Evolutionary conservation across 2,797 vertebrate genomes (phyloP), one percentile per base, ranked within the genome.

Genomic region (Toxotes lorentzi): DNA sequence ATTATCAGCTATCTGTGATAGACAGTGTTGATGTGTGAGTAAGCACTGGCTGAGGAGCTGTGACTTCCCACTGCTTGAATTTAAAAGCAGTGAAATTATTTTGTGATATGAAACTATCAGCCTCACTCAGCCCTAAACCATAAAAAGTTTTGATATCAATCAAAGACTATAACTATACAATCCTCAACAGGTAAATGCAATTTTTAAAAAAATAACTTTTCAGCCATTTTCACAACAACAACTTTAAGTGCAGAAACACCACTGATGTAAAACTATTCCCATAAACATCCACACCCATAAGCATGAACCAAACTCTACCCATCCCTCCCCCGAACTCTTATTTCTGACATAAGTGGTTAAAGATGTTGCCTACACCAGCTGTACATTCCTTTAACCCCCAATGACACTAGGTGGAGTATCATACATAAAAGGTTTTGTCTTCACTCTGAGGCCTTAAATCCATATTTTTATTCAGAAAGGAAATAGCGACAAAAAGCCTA

Each of bases 291-390:
- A 80, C 88, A 60, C 82, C 85, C 79, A 82, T 11, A 79, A 73
- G 83, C 70, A 74, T 16, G 27, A 72, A 82, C 62, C 53, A 71
- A 63, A 69, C 78, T 63, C 35, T 5, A 47, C 45, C n/a, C 61
- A 57, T 47, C 59, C 76, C 83, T 70, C 73, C 70, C 43, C 47
- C 80, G 54, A 48, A 73, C 51, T 71, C 70, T 69, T 76, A 86
- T 81, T 86, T 79, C 81, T 79, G 67, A 68, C 70, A 43, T 89
- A 91, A 91, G 83, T 89, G 86, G 83, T 89, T 89, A 91, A 93
- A 91, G 91, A 89, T 92, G 89, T 91, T 86, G 43, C 82, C 71
- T 51, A 71, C 54, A 75, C 71, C 85, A 84, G 85, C 87, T 88
- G 85, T 85, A 76, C 90, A 92, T 90, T 93, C 83, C 80, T 89